A percentile compares a stretch with the other conserved stretches of the same genome.
phyloP scores from a whole-genome alignment of 2,797 vertebrate genomes.

The Argentina silus region DNA sequence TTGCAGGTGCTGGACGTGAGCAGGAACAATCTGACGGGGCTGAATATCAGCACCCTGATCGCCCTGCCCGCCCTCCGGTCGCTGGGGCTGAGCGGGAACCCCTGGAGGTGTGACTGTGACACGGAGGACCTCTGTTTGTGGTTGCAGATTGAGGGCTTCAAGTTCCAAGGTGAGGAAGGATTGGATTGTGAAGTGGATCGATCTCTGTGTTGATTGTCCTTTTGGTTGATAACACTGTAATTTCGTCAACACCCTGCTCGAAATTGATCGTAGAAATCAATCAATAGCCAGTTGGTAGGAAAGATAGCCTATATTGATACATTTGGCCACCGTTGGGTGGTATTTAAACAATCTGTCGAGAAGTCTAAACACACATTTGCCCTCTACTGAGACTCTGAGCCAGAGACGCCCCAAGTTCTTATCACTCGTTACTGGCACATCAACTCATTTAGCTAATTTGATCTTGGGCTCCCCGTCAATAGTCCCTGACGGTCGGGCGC shows the following conservation, averaged over 20 bases:
- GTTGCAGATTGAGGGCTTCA: constrained; percentile 84
- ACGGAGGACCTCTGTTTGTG: constrained; percentile 88
- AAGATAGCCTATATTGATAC: neutral
- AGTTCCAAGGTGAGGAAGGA: constrained; percentile 88
- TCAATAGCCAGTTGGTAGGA: neutral
- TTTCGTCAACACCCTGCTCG: neutral
- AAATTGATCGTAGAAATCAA: neutral
- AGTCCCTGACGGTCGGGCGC: constrained; percentile 19
- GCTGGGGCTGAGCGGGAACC: constrained; percentile 89
- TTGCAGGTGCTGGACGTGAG: constrained; percentile 91
- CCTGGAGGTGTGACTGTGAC: constrained; percentile 93
- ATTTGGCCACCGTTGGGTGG: neutral
- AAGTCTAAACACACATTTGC: constrained; percentile 19
- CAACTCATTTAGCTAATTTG: constrained; percentile 54
- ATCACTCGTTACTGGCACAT: constrained; percentile 48
- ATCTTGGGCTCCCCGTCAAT: constrained; percentile 32
- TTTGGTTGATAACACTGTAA: too few species aligned
- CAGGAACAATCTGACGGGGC: constrained; percentile 83
- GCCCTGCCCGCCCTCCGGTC: constrained; percentile 82
- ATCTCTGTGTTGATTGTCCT: too few species aligned
- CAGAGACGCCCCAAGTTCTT: constrained; percentile 46
- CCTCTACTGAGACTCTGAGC: constrained; percentile 2
- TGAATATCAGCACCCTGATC: constrained; percentile 84
- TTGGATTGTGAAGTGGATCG: neutral
- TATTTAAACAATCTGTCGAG: neutral